Evolutionary conservation across 2,113 vertebrate species (phyloP).

Genomic region (Pygoscelis adeliae): DNA sequence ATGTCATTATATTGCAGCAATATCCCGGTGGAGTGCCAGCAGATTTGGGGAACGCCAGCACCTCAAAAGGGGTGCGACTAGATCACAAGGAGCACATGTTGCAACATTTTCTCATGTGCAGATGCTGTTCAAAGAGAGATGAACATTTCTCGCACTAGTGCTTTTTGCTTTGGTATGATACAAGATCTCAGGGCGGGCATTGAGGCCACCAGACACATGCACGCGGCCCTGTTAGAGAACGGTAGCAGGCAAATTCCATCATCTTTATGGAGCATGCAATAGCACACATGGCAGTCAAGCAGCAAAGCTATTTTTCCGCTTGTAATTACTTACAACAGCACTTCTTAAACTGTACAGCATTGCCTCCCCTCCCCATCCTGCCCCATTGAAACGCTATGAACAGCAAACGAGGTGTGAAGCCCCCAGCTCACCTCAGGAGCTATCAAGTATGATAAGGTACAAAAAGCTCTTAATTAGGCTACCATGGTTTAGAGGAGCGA

Average conservation of each 20-base stretch:
- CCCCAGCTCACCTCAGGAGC: not conserved
- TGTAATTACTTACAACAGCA: not conserved
- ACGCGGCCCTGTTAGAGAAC: not conserved
- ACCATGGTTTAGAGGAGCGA: not conserved
- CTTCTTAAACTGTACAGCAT: not conserved
- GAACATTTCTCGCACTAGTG: not conserved
- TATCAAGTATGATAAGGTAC: not conserved
- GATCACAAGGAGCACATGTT: not conserved
- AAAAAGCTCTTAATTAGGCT: slow-evolving; percentile 6
- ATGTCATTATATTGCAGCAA: not conserved
- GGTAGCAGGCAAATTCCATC: not conserved
- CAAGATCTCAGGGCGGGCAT: rapidly evolving
- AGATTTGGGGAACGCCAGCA: not conserved
- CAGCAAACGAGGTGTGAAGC: not conserved
- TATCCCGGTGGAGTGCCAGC: not conserved
- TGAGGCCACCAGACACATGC: not conserved
- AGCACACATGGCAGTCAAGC: not conserved
- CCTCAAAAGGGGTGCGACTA: not conserved
- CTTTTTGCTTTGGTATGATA: not conserved
- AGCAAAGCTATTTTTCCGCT: not conserved
- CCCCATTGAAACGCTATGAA: not conserved
- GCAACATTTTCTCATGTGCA: not conserved
- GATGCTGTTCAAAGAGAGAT: not conserved
- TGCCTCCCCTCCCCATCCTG: not conserved
- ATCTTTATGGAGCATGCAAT: not conserved